Evolutionary conservation across 1,140 invertebrate genomes (phyloP), one percentile per base, ranked within the genome.

Genomic region (Epicauta chinensis): DNA sequence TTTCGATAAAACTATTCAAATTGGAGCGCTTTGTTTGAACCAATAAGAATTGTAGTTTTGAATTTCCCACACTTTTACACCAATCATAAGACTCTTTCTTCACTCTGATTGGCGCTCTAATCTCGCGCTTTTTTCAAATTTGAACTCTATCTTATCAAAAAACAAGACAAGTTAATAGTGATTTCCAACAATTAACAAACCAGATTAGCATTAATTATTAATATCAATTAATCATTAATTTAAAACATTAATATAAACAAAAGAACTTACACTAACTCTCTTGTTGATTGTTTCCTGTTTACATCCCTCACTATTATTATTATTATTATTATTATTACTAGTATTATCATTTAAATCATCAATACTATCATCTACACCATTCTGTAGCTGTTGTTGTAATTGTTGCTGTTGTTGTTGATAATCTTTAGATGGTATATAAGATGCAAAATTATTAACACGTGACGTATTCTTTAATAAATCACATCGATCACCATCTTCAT

Each of bases 381-480:
- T 55, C 15, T 5, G 7, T 23, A 5, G 23, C 7, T 23, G n/a
- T n/a, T n/a, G 23, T 23, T 23, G 23, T 17, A 23, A 23, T 23
- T 23, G 23, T 23, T 23, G n/a, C n/a, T n/a, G 23, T 23, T 23
- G 23, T 29, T 56, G 55, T 14, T 57, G 46, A 37, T 53, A 54
- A 49, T 63, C 56, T 35, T 64, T 66, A 31, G 75, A 71, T 52
- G 77, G 75, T 58, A 80, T 80, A 56, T 77, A 80, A 3, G 76
- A 78, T 42, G 77, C 76, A 53, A 78, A 79, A 60, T 79, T 75
- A 40, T 66, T 68, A 11, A 63, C 61, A 13, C 63, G 36, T 17
- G 60, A 51, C 34, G 40, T 47, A 15, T n/a, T 43, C 3, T 43
- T 13, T 39, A 6, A 13, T 39, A 12, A 1, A 34, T 11, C 32